Evolutionary conservation across 2,113 vertebrate species (phyloP), one percentile per base, ranked within the genome.

Genomic region (Trogon melanurus): DNA sequence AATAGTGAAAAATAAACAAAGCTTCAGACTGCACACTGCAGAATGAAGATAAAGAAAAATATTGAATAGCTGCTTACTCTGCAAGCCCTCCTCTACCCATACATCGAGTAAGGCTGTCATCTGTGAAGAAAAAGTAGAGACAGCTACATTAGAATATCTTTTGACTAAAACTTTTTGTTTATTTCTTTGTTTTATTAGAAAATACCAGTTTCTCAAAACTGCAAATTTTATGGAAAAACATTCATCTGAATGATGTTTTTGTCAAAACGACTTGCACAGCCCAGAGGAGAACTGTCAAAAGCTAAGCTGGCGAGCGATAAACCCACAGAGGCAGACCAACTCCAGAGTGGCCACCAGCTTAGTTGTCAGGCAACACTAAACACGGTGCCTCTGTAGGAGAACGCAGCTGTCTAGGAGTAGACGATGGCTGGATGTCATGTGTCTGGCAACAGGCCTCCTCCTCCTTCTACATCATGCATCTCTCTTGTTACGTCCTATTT

Each of bases 1-100:
- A 93, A 74, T 84, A 91, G 56, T 19, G 16, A 38, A 86, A 91
- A 95, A 83, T 38, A 95, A 94, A 91, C 79, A 95, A 79, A 87
- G 38, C 53, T 87, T 75, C 1, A 4, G 66, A 85, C 38, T 0
- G 10, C 66, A 70, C 19, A 50, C 57, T 95, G 78, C 53, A 89
- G 45, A 85, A 69, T 62, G 34, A 85, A 95, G 84, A 86, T 91
- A 95, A 92, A 93, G 56, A 25, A 51, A 91, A 93, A 80, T 4
- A 56, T 38, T 41, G 44, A 92, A 81, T 61, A 92, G 48, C 16
- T 87, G 22, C 53, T 65, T 87, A 81, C 8, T 65, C 53, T 75
- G 45, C 29, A 67, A 38, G 32, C 11, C 30, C 26, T 85, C 11
- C 8, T 75, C 60, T 70, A 21, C 34, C 50, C 57, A 3, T 41